Percentiles rank a stretch among this genome's conserved stretches.
phyloP scores from a whole-genome alignment of 2,797 vertebrate genomes.

The Dryobates pubescens region DNA sequence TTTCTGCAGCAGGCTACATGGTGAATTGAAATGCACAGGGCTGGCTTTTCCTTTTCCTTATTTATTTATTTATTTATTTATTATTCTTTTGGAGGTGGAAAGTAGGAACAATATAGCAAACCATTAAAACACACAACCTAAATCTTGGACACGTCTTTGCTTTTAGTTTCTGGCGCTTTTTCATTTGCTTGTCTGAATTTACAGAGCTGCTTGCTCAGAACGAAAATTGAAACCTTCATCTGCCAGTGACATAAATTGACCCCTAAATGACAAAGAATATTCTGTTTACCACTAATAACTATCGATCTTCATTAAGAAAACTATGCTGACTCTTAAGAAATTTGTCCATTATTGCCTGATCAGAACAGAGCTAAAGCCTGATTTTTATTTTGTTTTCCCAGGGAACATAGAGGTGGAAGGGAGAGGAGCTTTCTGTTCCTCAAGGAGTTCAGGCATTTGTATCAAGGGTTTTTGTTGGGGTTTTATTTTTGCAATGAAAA shows the following conservation, averaged over 20 bases:
- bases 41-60: neutral
- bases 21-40: constrained; percentile 18
- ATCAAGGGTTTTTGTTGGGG: neutral
- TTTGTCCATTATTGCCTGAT: neutral
- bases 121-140: neutral
- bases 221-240: constrained; percentile 8
- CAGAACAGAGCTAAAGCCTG: neutral
- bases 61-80: neutral
- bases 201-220: neutral
- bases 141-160: neutral
- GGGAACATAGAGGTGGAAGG: neutral
- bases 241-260: neutral
- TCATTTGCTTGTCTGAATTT: neutral
- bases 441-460: neutral
- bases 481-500: neutral
- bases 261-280: constrained; percentile 34
- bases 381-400: neutral
- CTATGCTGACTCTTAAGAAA: constrained; percentile 40
- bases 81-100: neutral
- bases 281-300: constrained; percentile 23
- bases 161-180: neutral
- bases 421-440: neutral
- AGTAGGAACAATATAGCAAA: neutral
- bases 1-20: neutral
- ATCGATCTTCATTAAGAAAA: constrained; percentile 14